Percentiles rank a stretch among this genome's conserved stretches.
phyloP scores from a whole-genome alignment of 2,113 vertebrate species.

The Dissostichus mawsoni region DNA sequence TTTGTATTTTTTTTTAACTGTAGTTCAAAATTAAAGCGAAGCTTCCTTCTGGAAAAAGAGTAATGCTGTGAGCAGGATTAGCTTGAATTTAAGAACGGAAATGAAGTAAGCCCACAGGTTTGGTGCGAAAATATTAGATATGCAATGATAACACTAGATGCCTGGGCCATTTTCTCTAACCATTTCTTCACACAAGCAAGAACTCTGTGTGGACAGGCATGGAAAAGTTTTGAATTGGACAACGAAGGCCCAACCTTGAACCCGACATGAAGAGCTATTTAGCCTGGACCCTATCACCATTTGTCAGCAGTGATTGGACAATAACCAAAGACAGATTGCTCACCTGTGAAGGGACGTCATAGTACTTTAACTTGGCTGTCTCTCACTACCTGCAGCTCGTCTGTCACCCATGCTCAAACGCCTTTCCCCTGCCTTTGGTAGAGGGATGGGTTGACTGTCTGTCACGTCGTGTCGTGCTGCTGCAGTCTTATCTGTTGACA shows the following conservation, averaged over 20 bases:
- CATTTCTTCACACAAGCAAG: neutral
- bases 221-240: constrained; percentile 23
- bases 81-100: constrained; percentile 33
- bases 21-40: neutral
- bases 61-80: constrained; percentile 25
- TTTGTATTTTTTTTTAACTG: neutral
- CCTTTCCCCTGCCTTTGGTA: constrained; percentile 42
- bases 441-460: constrained; percentile 53
- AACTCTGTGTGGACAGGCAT: neutral
- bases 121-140: constrained; percentile 27
- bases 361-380: constrained; percentile 13
- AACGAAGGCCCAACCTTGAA: constrained; percentile 60
- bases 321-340: constrained; percentile 46
- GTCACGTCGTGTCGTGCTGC: constrained; percentile 48
- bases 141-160: constrained; percentile 25
- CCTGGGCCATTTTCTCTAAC: constrained; percentile 12
- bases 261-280: constrained; percentile 35
- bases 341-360: constrained; percentile 38
- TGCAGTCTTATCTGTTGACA: constrained; percentile 66
- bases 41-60: constrained; percentile 2
- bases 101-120: constrained; percentile 20
- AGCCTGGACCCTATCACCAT: constrained; percentile 48
- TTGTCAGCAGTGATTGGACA: constrained; percentile 51
- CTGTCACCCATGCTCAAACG: constrained; percentile 7
- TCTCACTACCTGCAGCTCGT: constrained; percentile 26